phyloP scores from a whole-genome alignment of 2,797 vertebrate genomes.

The Pipistrellus kuhlii region DNA sequence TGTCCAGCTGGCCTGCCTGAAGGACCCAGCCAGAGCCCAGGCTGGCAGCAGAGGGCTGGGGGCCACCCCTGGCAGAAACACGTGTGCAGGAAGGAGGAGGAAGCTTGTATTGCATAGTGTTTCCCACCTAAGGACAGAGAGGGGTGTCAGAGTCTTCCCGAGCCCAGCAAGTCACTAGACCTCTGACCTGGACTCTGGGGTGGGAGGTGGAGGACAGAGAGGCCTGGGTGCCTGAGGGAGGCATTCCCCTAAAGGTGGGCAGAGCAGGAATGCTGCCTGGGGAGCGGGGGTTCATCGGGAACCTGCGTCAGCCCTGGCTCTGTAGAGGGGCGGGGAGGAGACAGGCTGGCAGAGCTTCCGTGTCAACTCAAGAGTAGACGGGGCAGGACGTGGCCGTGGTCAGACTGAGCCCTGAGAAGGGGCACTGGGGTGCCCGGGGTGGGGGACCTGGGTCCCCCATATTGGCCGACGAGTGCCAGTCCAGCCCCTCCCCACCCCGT shows the following conservation, averaged over 20 bases:
- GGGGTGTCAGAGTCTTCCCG: neutral
- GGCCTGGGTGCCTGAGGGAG: neutral
- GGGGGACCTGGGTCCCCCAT: constrained; percentile 23
- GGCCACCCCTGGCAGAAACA: constrained; percentile 6
- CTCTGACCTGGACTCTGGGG: neutral
- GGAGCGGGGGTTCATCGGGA: too few species aligned
- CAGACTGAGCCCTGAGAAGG: constrained; percentile 77
- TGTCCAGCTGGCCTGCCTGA: neutral
- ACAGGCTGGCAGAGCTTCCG: neutral
- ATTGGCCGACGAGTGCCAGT: neutral
- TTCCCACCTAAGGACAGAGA: neutral
- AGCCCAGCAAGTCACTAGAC: neutral
- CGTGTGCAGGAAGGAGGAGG: neutral
- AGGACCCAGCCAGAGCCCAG: neutral
- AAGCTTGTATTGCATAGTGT: constrained; percentile 80
- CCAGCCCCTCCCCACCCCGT: neutral
- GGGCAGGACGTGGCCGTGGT: neutral
- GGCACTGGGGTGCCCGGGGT: constrained; percentile 62
- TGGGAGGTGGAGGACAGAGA: neutral
- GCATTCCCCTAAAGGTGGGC: constrained; percentile 66
- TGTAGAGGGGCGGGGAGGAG: neutral
- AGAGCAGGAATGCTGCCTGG: neutral
- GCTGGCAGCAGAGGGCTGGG: too few species aligned
- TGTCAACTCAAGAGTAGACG: neutral
- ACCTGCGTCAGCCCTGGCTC: neutral